A percentile compares a stretch with the other conserved stretches of the same genome.
Evolutionary conservation across 2,113 vertebrate genomes (phyloP).

Genomic region (Ptyas mucosa): DNA sequence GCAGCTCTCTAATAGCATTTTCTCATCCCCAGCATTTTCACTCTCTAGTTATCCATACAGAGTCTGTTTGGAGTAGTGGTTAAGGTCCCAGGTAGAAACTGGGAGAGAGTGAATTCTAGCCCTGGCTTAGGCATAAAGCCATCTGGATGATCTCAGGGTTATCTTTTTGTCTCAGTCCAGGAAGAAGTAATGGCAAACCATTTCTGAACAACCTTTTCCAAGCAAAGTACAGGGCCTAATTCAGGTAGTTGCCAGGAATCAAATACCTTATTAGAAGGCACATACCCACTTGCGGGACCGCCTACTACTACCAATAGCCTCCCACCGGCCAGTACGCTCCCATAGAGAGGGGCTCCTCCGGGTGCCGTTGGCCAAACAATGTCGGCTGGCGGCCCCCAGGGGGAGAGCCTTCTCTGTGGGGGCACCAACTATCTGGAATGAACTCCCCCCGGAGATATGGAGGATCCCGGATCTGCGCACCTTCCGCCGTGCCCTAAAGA

Average conservation of each 20-base stretch:
- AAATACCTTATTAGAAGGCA: neutral
- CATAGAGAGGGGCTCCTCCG: too few species aligned
- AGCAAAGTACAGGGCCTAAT: too few species aligned
- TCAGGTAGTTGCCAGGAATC: neutral
- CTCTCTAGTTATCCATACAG: neutral
- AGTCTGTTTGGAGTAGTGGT: neutral
- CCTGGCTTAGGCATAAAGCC: neutral
- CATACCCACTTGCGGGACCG: too few species aligned
- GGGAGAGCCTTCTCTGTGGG: too few species aligned
- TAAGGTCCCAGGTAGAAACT: neutral
- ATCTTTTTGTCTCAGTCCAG: neutral
- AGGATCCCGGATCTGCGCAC: too few species aligned
- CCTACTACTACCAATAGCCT: too few species aligned
- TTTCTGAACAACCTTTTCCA: neutral
- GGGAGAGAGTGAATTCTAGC: neutral
- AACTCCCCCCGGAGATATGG: too few species aligned
- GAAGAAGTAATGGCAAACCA: neutral
- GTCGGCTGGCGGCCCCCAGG: too few species aligned
- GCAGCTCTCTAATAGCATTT: neutral
- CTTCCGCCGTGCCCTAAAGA: too few species aligned
- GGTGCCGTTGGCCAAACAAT: too few species aligned
- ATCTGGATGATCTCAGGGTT: neutral
- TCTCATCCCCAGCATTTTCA: neutral
- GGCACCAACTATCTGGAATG: too few species aligned
- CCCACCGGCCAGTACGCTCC: too few species aligned